Base-by-base conservation (phyloP, 1,140 invertebrate species). In the Saxidomus purpurata region DNA sequence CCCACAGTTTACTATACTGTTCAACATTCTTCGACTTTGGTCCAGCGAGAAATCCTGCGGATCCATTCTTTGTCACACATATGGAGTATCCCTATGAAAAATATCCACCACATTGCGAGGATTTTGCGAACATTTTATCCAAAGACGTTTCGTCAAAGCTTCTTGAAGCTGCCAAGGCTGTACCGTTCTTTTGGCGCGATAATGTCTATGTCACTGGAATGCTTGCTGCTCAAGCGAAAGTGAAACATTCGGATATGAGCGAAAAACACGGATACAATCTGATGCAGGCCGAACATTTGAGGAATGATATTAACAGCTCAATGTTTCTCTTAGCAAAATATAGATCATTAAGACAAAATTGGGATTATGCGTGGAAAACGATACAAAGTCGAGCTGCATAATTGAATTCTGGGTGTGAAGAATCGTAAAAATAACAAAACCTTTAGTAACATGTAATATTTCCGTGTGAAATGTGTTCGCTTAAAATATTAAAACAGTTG, bases 181-280 rank as follows among this genome's bases (percentile, higher is more conserved):
- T 92, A 19, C 92, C 93, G 28, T 84, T 86, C 22, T 94, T 95
- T 71, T 94, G 94, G 85, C 92, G 95, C 22, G 94, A 95, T 83
- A 94, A 95, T 67, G 94, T 95, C 25, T 95, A 92, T 76, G 79
- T 95, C 8, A 95, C 94, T 8, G 94, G 94, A 49, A 43, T 91
- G 49, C 55, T 83, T 17, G 52, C 80, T 17, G 34, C 52, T 28
- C 36, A 82, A 31, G 80, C 80, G n/a, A 34, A 36, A 1, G 52
- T 82, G n/a, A 82, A 49, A 0, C 80, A 82, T 34, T 63, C 59
- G 52, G 80, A 82, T 36, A 82, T 82, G 80, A 2, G 15, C 4
- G 55, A 59, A 22, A n/a, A 59, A 36, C 80, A 82, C 59, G 52
- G 52, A 13, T 82, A 82, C 52, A 82, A 61, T 38, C 31, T 82